phyloP scores from a whole-genome alignment of 2,113 vertebrate genomes.

The Corythoichthys haematopterus region DNA sequence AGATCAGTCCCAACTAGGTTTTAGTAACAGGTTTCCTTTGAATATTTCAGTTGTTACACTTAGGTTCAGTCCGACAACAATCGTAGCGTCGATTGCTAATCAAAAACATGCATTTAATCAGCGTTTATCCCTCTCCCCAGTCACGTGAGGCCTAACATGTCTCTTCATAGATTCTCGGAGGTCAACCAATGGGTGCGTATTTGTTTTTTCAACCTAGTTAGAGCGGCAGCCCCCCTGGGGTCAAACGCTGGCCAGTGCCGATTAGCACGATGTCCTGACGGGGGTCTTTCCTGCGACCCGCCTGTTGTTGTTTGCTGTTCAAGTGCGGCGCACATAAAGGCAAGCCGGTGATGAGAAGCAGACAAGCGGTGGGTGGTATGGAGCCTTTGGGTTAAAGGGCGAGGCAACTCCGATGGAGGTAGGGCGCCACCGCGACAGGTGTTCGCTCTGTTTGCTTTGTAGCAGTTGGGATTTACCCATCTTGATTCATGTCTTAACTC shows the following conservation, averaged over 20 bases:
- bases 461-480: background rate
- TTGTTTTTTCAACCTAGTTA: slow-evolving; percentile 61
- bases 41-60: too few relatives aligned
- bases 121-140: slow-evolving; percentile 9
- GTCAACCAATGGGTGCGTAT: slow-evolving; percentile 35
- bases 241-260: slow-evolving; percentile 48
- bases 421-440: slow-evolving; percentile 46
- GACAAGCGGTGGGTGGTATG: slow-evolving; percentile 62
- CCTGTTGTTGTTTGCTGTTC: slow-evolving; percentile 58
- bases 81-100: slow-evolving; percentile 26
- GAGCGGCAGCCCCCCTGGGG: slow-evolving; percentile 38
- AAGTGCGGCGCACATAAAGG: slow-evolving; percentile 46
- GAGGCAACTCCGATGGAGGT: slow-evolving; percentile 50
- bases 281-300: slow-evolving; percentile 44
- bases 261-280: slow-evolving; percentile 47
- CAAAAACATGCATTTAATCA: slow-evolving; percentile 41
- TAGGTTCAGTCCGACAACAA: too few relatives aligned
- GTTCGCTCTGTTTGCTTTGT: slow-evolving; percentile 19
- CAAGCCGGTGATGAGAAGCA: slow-evolving; percentile 46
- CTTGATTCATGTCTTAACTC: too few relatives aligned
- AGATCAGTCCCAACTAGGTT: too few relatives aligned
- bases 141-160: slow-evolving; percentile 46
- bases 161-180: slow-evolving; percentile 43
- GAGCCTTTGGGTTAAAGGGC: slow-evolving; percentile 42
- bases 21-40: too few relatives aligned